Evolutionary conservation across 2,797 vertebrate species (phyloP), one percentile per base, ranked within the genome.

Genomic region (Sparus aurata): DNA sequence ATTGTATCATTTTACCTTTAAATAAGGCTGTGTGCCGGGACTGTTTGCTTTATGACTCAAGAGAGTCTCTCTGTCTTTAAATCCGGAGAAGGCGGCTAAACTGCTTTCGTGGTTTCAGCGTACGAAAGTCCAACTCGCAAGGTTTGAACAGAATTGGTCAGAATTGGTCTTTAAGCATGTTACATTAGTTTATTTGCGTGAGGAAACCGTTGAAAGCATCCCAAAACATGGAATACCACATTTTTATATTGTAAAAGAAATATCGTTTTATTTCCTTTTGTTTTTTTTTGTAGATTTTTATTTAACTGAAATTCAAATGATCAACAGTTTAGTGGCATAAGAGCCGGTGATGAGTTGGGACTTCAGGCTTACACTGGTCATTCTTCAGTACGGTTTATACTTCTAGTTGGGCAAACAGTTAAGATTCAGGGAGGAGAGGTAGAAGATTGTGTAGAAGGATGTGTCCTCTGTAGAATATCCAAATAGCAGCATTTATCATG

Each of bases 401-500:
- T 55, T 9, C 12, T 20, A 5, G 30, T 38, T 59, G 22, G 22
- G 18, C 47, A 52, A 53, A 66, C 12, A 25, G 20, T 54, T 59
- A 4, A 41, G 22, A 67, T 67, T 67, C 58, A 49, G 8, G 17
- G 3, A 54, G 25, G 13, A 57, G 54, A 58, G 38, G 52, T 34
- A 60, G 57, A 52, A 71, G 12, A 41, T 41, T 7, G 58, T 41
- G 30, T 13, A n/a, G 34, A 41, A 20, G 23, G 53, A 66, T 27
- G 30, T 7, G 12, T 78, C 52, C 27, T 46, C 34, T 66, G 62
- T 17, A 46, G 60, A 57, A 57, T 69, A 68, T 59, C 54, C 20
- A 85, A 74, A 70, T 46, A 38, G 53, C 58, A 47, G 34, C 62
- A 66, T 70, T 69, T 60, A 38, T 82, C 76, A 73, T 45, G 59